phyloP scores from a whole-genome alignment of 2,113 vertebrate species.

The Catharus fuscescens region DNA sequence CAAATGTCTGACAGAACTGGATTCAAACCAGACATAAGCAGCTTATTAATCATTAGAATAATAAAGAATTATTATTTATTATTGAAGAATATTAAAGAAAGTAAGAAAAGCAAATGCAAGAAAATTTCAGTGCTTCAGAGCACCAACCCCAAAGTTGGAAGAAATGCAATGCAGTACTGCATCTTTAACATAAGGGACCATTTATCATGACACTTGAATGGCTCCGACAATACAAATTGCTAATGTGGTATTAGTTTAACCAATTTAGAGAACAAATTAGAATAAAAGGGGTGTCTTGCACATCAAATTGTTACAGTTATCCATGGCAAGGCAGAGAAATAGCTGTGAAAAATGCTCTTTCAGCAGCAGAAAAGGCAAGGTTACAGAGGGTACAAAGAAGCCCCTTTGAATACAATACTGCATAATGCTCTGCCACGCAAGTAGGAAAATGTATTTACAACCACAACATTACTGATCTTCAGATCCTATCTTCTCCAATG shows the following conservation, averaged over 20 bases:
- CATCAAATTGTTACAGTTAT: background rate
- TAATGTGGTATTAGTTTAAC: slow-evolving; percentile 48
- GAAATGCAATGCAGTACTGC: background rate
- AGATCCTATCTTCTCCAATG: background rate
- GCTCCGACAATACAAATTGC: slow-evolving; percentile 19
- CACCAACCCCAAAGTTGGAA: slow-evolving; percentile 30
- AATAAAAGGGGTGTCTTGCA: slow-evolving; percentile 20
- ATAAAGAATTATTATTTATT: background rate
- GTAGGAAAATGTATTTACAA: background rate
- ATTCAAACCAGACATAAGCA: background rate
- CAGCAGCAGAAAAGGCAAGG: background rate
- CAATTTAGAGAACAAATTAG: slow-evolving; percentile 68
- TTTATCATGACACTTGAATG: slow-evolving; percentile 59
- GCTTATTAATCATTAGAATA: background rate
- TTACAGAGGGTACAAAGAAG: background rate
- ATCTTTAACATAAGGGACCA: slow-evolving; percentile 59
- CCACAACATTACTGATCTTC: background rate
- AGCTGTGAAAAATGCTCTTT: slow-evolving; percentile 16
- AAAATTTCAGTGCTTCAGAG: slow-evolving; percentile 13
- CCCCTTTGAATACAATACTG: background rate
- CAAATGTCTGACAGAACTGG: background rate
- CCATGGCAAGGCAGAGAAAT: background rate
- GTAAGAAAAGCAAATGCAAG: background rate
- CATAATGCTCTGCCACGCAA: background rate
- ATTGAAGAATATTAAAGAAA: background rate